These are phyloP conservation scores for Caloenas nicobarica DNA, from an alignment of 2,113 vertebrate genomes.

Conservation along the genomic window DNA sequence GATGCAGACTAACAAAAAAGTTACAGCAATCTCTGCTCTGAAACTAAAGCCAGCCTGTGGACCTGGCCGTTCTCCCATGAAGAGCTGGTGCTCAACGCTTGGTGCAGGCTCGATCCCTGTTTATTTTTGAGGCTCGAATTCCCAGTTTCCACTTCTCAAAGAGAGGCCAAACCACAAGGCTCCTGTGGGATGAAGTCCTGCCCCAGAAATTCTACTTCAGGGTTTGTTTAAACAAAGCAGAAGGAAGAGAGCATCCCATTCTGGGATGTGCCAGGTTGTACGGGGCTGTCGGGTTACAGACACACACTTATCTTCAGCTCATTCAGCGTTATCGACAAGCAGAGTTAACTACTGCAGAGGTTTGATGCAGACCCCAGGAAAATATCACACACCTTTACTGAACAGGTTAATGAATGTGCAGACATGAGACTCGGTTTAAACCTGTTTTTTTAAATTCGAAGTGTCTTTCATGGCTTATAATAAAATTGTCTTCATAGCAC, in stretches of 20 bases:
- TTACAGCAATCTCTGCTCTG: not conserved
- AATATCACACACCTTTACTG: not conserved
- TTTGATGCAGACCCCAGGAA: not conserved
- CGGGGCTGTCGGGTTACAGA: too few relatives aligned
- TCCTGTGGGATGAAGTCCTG: not conserved
- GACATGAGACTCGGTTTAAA: not conserved
- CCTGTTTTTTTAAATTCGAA: not conserved
- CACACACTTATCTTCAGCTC: not conserved
- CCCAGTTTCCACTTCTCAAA: not conserved
- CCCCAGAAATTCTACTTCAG: not conserved
- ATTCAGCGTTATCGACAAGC: not conserved
- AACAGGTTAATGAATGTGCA: not conserved
- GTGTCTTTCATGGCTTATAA: not conserved
- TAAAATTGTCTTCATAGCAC: not conserved
- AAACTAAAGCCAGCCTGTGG: not conserved
- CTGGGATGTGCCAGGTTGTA: not conserved
- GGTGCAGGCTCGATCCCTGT: too few relatives aligned
- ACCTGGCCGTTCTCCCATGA: not conserved
- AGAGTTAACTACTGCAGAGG: not conserved
- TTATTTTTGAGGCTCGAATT: not conserved
- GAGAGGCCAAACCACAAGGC: not conserved
- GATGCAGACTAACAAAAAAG: not conserved
- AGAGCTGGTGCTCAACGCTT: rapidly evolving
- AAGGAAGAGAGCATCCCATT: not conserved
- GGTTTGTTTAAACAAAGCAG: not conserved